Evolutionary conservation across 2,113 vertebrate species (phyloP).

Genomic region (Aplodontia rufa): DNA sequence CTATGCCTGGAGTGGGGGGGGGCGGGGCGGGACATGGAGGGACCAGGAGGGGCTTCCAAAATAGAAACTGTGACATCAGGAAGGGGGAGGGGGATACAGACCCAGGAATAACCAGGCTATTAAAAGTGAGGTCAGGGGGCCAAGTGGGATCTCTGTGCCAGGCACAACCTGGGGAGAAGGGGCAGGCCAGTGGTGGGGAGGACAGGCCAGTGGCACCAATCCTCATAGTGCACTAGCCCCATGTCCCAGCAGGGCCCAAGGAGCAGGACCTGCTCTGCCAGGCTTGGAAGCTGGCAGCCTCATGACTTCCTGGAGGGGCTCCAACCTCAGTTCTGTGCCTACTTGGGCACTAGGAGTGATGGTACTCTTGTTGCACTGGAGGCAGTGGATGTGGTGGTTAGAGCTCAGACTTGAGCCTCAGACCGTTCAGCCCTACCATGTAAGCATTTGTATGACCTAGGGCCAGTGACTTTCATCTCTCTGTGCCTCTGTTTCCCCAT

Average conservation of each 20-base stretch:
- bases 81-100: constrained; percentile 56
- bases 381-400: not conserved
- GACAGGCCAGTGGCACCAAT: not conserved
- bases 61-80: constrained; percentile 77
- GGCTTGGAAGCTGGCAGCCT: not conserved
- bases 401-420: not conserved
- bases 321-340: not conserved
- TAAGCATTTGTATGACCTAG: not conserved
- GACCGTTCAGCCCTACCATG: not conserved
- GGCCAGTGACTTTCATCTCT: not conserved
- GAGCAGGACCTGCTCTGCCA: not conserved
- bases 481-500: constrained; percentile 27
- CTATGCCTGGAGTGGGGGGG: constrained; percentile 54
- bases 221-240: not conserved
- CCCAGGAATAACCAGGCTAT: constrained; percentile 77
- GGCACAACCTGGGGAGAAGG: not conserved
- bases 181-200: not conserved
- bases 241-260: not conserved
- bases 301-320: not conserved
- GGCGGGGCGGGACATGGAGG: constrained; percentile 74
- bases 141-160: constrained; percentile 51
- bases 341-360: not conserved
- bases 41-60: constrained; percentile 66
- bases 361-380: not conserved
- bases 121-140: constrained; percentile 78